phyloP scores from a whole-genome alignment of 2,113 vertebrate genomes.

The Pseudois nayaur region DNA sequence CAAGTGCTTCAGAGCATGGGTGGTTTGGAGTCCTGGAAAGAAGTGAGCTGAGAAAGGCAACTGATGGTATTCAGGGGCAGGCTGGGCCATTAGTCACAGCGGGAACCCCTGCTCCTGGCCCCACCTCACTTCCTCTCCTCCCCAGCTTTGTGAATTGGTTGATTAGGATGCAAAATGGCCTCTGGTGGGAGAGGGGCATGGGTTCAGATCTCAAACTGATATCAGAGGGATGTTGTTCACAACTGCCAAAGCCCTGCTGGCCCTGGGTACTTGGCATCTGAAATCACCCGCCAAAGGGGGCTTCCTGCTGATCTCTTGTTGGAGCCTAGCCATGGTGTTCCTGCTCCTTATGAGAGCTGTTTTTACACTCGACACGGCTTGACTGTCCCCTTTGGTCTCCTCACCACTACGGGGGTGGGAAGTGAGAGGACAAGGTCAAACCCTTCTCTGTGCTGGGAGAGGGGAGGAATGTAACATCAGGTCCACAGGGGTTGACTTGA shows the following conservation, averaged over 20 bases:
- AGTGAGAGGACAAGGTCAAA: too few species aligned
- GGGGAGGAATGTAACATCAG: too few species aligned
- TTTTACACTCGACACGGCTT: fast-evolving
- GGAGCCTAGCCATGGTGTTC: neutral
- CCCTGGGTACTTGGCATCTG: neutral
- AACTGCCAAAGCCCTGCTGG: neutral
- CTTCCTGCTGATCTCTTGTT: neutral
- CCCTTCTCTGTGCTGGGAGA: neutral
- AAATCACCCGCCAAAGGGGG: neutral
- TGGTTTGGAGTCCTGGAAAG: neutral
- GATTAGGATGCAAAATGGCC: neutral
- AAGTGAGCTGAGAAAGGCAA: neutral
- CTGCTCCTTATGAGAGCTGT: neutral
- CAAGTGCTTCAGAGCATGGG: neutral
- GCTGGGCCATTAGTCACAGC: neutral
- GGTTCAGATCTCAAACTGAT: neutral
- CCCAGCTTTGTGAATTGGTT: neutral
- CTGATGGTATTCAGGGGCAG: too few species aligned
- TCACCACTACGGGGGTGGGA: neutral
- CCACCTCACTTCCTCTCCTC: neutral
- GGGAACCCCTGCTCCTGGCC: fast-evolving
- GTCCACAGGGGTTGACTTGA: neutral
- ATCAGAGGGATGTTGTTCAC: neutral
- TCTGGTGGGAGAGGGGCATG: neutral
- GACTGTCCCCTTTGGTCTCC: neutral